Percentiles rank a stretch among this genome's conserved stretches.
Evolutionary conservation across 1,140 invertebrate genomes (phyloP).

Genomic region (Drosophila pseudoobscura): DNA sequence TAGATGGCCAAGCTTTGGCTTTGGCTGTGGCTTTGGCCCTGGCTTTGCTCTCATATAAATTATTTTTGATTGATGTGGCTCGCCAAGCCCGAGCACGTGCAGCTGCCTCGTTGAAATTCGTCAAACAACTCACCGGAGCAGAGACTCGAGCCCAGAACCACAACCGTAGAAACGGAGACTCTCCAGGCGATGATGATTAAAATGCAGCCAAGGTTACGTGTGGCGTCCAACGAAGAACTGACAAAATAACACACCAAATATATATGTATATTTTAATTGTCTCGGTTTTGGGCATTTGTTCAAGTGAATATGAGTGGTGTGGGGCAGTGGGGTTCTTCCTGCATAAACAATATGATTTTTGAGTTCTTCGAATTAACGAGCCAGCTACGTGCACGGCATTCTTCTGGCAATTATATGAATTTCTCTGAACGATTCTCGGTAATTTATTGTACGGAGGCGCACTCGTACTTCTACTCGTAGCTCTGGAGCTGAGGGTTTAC

Average conservation of each 20-base stretch:
- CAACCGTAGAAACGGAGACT: constrained; percentile 2
- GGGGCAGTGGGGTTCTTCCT: constrained; percentile 14
- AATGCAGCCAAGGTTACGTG: constrained; percentile 77
- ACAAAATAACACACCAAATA: constrained; percentile 8
- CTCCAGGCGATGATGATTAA: constrained; percentile 60
- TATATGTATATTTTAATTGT: constrained; percentile 68
- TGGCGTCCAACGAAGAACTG: constrained; percentile 52
- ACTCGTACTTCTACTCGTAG: too few species aligned
- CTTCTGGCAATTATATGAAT: constrained; percentile 21
- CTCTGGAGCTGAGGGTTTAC: constrained; percentile 18
- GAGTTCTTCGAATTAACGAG: constrained; percentile 75
- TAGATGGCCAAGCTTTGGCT: constrained; percentile 50
- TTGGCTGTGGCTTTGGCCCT: constrained; percentile 11
- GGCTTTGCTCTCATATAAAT: constrained; percentile 71
- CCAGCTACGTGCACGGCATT: constrained; percentile 69
- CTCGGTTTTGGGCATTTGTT: constrained; percentile 48
- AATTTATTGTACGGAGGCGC: constrained; percentile 40
- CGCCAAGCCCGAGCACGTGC: constrained; percentile 63
- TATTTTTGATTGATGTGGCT: constrained; percentile 76
- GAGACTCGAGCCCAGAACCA: background rate
- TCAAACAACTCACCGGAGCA: constrained; percentile 35
- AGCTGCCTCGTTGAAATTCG: constrained; percentile 57
- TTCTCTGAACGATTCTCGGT: constrained; percentile 47
- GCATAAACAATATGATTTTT: constrained; percentile 64
- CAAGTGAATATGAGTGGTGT: constrained; percentile 5